phyloP scores from a whole-genome alignment of 2,113 vertebrate genomes.

The Ovis canadensis region DNA sequence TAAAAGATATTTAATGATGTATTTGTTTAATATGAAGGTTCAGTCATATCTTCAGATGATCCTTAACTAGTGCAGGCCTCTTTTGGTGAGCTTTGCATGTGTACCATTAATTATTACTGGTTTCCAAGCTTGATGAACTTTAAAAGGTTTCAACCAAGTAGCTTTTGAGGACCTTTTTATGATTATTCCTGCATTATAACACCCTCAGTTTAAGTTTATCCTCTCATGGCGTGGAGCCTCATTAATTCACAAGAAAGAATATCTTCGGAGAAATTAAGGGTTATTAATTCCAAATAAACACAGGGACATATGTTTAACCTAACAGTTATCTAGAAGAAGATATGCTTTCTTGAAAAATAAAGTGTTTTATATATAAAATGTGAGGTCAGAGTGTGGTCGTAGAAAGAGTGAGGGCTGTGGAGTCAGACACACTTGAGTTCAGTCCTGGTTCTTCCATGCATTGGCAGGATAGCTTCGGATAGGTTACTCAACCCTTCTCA shows the following conservation, averaged over 20 bases:
- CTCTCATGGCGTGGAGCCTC: not conserved
- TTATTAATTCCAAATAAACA: conserved; percentile 11
- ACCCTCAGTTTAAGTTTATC: not conserved
- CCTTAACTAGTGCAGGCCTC: not conserved
- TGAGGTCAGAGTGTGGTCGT: not conserved
- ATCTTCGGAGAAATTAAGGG: conserved; percentile 13
- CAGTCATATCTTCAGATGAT: not conserved
- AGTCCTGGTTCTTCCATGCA: not conserved
- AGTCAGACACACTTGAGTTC: not conserved
- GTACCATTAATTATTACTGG: not conserved
- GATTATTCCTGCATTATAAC: not conserved
- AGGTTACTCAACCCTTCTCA: not conserved
- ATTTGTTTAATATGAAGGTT: not conserved
- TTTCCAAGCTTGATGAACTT: not conserved
- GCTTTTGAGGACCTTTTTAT: not conserved
- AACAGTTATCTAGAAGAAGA: not conserved
- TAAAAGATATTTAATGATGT: not conserved
- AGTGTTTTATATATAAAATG: not conserved
- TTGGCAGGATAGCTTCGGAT: not conserved
- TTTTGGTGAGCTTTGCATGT: not conserved
- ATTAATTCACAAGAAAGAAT: conserved; percentile 5
- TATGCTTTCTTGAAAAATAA: conserved; percentile 1
- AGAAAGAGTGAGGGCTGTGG: not conserved
- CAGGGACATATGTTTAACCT: not conserved
- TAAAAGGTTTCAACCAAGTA: not conserved